Conservation (phyloP, 2,797 vertebrate species). For the Enteromius viviparus region DNA sequence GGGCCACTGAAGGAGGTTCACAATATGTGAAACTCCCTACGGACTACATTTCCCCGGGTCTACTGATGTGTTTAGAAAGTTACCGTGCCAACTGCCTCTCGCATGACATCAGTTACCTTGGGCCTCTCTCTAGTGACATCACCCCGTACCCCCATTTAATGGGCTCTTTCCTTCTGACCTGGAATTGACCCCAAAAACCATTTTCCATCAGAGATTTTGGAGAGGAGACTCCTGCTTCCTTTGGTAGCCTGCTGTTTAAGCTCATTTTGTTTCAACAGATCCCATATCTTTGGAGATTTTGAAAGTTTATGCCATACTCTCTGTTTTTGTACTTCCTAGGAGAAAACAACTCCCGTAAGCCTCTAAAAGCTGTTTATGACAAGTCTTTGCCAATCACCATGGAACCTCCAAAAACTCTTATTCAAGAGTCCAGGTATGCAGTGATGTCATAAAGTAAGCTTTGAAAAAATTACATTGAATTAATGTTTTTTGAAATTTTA, state of each 20-base stretch:
- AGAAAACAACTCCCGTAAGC: conserved; percentile 23
- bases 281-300: not conserved
- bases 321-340: conserved; percentile 14
- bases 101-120: conserved; percentile 60
- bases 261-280: conserved; percentile 49
- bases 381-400: conserved; percentile 37
- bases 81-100: conserved; percentile 47
- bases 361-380: conserved; percentile 17
- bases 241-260: conserved; percentile 25
- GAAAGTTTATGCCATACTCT: not conserved
- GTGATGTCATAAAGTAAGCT: conserved; percentile 10
- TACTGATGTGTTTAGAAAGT: conserved; percentile 63
- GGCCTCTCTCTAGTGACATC: conserved; percentile 67
- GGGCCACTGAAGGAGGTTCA: conserved; percentile 23
- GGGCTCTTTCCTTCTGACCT: conserved; percentile 65
- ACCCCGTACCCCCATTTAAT: conserved; percentile 57
- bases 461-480: not conserved
- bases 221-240: conserved; percentile 67
- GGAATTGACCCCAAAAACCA: conserved; percentile 59
- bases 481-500: not conserved
- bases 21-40: conserved; percentile 56
- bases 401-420: conserved; percentile 22
- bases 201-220: conserved; percentile 62
- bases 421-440: not conserved
- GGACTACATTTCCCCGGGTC: conserved; percentile 45